Conservation (phyloP, 1,140 invertebrate species). For the Calosoma granatense region DNA sequence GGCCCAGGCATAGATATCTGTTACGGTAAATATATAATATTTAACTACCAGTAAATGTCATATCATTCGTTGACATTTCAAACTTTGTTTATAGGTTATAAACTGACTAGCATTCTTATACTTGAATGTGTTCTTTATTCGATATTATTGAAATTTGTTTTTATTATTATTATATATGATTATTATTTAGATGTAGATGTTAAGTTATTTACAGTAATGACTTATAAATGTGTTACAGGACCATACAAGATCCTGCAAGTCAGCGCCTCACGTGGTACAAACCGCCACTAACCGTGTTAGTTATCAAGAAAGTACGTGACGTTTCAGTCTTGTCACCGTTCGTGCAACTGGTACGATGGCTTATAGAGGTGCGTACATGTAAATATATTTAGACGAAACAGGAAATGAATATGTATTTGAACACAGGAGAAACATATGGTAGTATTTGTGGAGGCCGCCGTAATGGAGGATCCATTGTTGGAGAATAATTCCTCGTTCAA, state of each 20-base stretch:
- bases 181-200: not conserved
- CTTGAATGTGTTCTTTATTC: not conserved
- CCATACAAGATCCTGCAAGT: slow-evolving; percentile 93
- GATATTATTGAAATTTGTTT: not conserved
- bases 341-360: slow-evolving; percentile 87
- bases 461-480: slow-evolving; percentile 71
- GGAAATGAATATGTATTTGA: not conserved
- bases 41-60: no score
- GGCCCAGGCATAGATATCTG: not conserved
- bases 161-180: not conserved
- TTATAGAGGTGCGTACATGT: slow-evolving; percentile 64
- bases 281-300: slow-evolving; percentile 83
- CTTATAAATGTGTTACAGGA: slow-evolving; percentile 51
- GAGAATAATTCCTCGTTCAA: slow-evolving; percentile 60
- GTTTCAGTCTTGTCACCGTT: slow-evolving; percentile 80
- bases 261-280: slow-evolving; percentile 95
- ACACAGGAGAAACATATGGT: slow-evolving; percentile 85
- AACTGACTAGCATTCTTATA: not conserved
- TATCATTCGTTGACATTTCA: no score
- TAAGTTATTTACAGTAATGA: not conserved
- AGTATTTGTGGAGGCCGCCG: slow-evolving; percentile 84
- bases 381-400: not conserved
- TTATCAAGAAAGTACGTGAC: slow-evolving; percentile 94
- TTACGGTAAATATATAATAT: not conserved
- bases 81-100: not conserved